Evolutionary conservation across 2,888 invertebrate species (phyloP).

Genomic region (Cordilura impudica): DNA sequence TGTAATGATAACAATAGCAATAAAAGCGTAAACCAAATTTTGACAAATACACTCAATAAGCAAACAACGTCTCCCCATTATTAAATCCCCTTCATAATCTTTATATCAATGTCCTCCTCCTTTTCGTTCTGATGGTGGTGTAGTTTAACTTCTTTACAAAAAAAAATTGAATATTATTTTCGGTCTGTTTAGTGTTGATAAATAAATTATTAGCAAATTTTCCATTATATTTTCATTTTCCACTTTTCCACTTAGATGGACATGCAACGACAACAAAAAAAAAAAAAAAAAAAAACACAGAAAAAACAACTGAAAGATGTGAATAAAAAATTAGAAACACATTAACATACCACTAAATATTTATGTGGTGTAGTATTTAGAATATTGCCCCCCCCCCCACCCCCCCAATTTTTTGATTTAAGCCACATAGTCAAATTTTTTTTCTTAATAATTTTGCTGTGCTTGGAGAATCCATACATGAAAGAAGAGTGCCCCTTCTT

Average conservation of each 20-base stretch:
- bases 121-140: not conserved
- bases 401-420: slow-evolving; percentile 2
- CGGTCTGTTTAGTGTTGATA: slow-evolving; percentile 65
- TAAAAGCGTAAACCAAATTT: not conserved
- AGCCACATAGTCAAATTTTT: slow-evolving; percentile 6
- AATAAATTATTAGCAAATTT: slow-evolving; percentile 69
- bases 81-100: not conserved
- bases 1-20: not conserved
- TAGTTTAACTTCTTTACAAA: too few relatives aligned
- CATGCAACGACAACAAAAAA: slow-evolving; percentile 43
- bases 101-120: not conserved
- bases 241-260: slow-evolving; percentile 67
- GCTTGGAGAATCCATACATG: slow-evolving; percentile 13
- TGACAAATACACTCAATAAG: not conserved
- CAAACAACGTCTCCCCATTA: not conserved
- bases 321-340: not conserved
- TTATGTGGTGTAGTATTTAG: slow-evolving; percentile 6
- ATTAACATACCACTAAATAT: slow-evolving; percentile 45
- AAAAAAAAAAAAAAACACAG: not conserved
- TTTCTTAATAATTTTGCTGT: slow-evolving; percentile 19
- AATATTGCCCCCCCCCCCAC: not conserved
- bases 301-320: not conserved
- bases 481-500: slow-evolving; percentile 12
- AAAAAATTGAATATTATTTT: slow-evolving; percentile 31
- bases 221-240: slow-evolving; percentile 66